These are phyloP conservation scores for Thamnophis elegans DNA, from an alignment of 2,797 vertebrate species.

Conservation along the genomic window DNA sequence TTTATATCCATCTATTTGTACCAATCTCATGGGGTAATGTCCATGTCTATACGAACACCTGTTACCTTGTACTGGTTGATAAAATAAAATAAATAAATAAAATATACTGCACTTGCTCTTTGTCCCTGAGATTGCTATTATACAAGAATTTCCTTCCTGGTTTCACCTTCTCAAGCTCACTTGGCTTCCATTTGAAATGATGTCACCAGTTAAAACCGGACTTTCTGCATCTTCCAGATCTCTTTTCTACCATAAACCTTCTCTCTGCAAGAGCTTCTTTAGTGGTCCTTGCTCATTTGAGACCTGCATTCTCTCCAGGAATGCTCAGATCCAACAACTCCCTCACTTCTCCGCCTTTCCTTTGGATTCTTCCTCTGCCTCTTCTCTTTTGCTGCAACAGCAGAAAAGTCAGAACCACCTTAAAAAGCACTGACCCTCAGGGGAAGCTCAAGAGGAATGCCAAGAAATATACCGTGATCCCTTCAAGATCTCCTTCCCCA, in stretches of 20 bases:
- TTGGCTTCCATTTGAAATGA: not conserved
- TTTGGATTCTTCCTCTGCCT: not conserved
- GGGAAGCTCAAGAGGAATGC: not conserved
- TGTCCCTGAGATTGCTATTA: not conserved
- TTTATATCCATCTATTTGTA: too few species aligned
- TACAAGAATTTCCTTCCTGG: not conserved
- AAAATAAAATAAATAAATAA: too few species aligned
- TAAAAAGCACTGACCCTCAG: not conserved
- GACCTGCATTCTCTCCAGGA: not conserved
- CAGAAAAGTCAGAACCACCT: constrained; percentile 35
- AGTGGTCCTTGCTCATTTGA: not conserved
- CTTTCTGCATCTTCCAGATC: not conserved
- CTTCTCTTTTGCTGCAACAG: constrained; percentile 18
- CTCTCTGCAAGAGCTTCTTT: not conserved
- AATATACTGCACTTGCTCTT: not conserved
- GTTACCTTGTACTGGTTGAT: too few species aligned
- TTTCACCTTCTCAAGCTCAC: not conserved
- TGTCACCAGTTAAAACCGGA: not conserved
- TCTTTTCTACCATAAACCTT: not conserved
- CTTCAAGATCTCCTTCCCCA: constrained; percentile 41
- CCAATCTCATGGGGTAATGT: too few species aligned
- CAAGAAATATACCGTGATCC: not conserved
- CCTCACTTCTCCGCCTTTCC: not conserved
- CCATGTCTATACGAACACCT: too few species aligned
- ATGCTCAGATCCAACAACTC: not conserved